Percentiles rank a stretch among this genome's conserved stretches.
These are phyloP conservation scores for Scylla paramamosain DNA, from an alignment of 1,140 invertebrate species.

Conservation along the genomic window DNA sequence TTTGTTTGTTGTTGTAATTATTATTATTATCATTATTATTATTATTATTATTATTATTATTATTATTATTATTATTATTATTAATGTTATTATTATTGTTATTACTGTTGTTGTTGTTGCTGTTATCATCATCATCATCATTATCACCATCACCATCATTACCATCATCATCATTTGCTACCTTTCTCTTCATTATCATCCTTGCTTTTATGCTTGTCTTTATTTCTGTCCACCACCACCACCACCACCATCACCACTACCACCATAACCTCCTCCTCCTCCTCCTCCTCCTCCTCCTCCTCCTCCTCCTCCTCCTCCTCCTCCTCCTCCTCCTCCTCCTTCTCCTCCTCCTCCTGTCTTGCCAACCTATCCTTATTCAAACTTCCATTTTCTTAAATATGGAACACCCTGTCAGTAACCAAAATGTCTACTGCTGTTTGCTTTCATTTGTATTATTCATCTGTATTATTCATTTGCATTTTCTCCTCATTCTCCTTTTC, in stretches of 20 bases:
- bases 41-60: too few species aligned
- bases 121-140: too few species aligned
- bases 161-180: background rate
- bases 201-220: background rate
- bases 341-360: background rate
- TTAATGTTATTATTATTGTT: too few species aligned
- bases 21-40: too few species aligned
- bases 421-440: too few species aligned
- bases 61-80: too few species aligned
- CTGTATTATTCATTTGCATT: background rate
- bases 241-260: background rate
- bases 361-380: too few species aligned
- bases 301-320: conserved; percentile 14
- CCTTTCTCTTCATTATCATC: background rate
- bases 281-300: conserved; percentile 38
- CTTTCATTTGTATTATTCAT: background rate
- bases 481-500: background rate
- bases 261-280: background rate
- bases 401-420: too few species aligned
- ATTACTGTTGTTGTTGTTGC: too few species aligned
- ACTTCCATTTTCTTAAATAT: too few species aligned
- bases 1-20: too few species aligned
- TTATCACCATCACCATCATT: too few species aligned
- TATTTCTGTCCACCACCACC: background rate
- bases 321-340: background rate